Percentiles rank a stretch among this genome's conserved stretches.
phyloP scores from a whole-genome alignment of 2,113 vertebrate genomes.

The Embiotoca jacksoni region DNA sequence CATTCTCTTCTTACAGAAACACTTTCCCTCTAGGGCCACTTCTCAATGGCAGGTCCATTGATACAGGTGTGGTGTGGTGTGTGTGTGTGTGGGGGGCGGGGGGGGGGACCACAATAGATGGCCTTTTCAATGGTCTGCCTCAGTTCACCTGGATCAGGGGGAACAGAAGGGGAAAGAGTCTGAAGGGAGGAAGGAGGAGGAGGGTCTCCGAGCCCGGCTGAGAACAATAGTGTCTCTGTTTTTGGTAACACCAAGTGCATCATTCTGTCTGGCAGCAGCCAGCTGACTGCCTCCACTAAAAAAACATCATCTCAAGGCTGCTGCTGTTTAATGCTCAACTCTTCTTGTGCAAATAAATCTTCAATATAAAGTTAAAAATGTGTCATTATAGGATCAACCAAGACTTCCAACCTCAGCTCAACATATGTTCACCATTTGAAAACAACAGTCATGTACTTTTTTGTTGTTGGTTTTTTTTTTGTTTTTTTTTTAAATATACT shows the following conservation, averaged over 20 bases:
- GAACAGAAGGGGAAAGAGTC: neutral
- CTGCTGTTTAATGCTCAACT: conserved; percentile 8
- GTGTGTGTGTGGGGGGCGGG: neutral
- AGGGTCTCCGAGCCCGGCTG: conserved; percentile 41
- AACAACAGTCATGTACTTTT: neutral
- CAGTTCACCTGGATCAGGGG: conserved; percentile 69
- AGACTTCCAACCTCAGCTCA: neutral
- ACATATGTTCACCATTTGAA: neutral
- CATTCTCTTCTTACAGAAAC: conserved; percentile 68
- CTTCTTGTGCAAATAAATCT: neutral
- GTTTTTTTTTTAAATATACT: neutral
- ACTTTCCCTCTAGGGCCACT: conserved; percentile 60
- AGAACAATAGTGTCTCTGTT: conserved; percentile 76
- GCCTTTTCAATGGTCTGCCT: conserved; percentile 65
- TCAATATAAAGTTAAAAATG: neutral
- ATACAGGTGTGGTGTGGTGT: conserved; percentile 73
- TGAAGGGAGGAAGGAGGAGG: conserved; percentile 30
- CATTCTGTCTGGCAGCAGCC: conserved; percentile 55
- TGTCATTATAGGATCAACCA: neutral
- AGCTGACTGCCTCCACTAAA: conserved; percentile 37
- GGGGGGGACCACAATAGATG: conserved; percentile 61
- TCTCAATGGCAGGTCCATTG: conserved; percentile 68
- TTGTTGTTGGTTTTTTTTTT: too few relatives aligned
- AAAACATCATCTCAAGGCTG: conserved; percentile 36
- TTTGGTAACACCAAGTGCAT: conserved; percentile 49